Evolutionary conservation across 1,140 invertebrate species (phyloP), one percentile per base, ranked within the genome.

Genomic region (Mamestra configurata): DNA sequence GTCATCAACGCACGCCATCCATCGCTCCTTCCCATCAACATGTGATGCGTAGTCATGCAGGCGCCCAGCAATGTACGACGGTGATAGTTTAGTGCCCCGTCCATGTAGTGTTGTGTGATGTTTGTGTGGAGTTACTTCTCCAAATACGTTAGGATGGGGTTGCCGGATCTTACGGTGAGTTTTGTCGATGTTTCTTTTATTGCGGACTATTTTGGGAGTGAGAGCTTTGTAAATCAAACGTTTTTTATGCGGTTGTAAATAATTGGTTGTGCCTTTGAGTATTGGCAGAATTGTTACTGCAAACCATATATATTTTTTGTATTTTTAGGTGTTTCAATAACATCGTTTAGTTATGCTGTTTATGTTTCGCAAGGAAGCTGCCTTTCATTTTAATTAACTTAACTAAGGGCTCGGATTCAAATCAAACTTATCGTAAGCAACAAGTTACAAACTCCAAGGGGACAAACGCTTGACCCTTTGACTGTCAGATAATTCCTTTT

Each of bases 151-250:
- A 86, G 86, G 76, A 94, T 93, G 92, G 93, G 93, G 43, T 88
- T 93, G 83, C 91, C 92, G 64, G 92, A 94, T 87, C 86, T 93
- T 37, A 89, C 92, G 92, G 93, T 93, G 84, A 94, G 93, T 93
- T 57, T 77, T 79, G 27, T 71, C 11, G 37, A 31, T 27, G 15
- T n/a, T 49, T 49, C 43, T 49, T 49, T 49, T 49, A 49, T n/a
- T 49, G 15, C 1, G 4, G 15, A n/a, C 15, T 49, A 49, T 49
- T 49, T 49, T 49, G 43, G 43, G 13, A 49, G 43, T 15, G 13
- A n/a, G n/a, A 10, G 37, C 1, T 6, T 49, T n/a, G 11, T 46
- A 1, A 10, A 46, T 46, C 0, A 1, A 15, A 1, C 13, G 11
- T 46, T 46, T 6, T 2, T 49, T n/a, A 3, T 31, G n/a, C 27